Evolutionary conservation across 2,888 invertebrate species (phyloP).

Genomic region (Coelopa pilipes): DNA sequence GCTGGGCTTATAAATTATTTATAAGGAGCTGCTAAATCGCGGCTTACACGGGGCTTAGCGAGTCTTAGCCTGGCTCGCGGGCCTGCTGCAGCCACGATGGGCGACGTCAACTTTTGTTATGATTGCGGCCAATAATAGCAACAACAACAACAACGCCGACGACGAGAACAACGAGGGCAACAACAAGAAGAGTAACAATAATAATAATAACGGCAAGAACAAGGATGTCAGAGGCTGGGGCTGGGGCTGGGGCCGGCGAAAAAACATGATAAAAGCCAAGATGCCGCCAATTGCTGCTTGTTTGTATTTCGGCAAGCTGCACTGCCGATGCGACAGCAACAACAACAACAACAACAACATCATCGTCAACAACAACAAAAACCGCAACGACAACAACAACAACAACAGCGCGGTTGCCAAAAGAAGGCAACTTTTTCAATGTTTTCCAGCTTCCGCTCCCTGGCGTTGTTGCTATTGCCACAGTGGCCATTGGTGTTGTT

Average conservation of each 20-base stretch:
- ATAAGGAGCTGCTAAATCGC: slow-evolving; percentile 41
- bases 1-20: slow-evolving; percentile 49
- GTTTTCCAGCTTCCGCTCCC: not conserved
- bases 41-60: slow-evolving; percentile 36
- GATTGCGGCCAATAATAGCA: slow-evolving; percentile 58
- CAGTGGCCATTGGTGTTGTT: no score
- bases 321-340: slow-evolving; percentile 15
- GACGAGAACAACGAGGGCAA: not conserved
- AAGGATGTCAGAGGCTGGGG: not conserved
- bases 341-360: not conserved
- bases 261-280: slow-evolving; percentile 41
- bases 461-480: not conserved
- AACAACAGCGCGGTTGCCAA: not conserved
- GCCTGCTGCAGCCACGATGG: slow-evolving; percentile 19
- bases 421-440: slow-evolving; percentile 7
- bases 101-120: slow-evolving; percentile 56
- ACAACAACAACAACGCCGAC: slow-evolving; percentile 1
- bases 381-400: not conserved
- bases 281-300: slow-evolving; percentile 42
- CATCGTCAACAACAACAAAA: not conserved
- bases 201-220: not conserved
- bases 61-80: slow-evolving; percentile 17
- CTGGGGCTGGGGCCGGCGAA: no score
- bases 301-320: slow-evolving; percentile 34
- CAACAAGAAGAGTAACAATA: not conserved